These are phyloP conservation scores for Drosophila seguyi DNA, from an alignment of 1,140 invertebrate genomes.

Conservation along the genomic window DNA sequence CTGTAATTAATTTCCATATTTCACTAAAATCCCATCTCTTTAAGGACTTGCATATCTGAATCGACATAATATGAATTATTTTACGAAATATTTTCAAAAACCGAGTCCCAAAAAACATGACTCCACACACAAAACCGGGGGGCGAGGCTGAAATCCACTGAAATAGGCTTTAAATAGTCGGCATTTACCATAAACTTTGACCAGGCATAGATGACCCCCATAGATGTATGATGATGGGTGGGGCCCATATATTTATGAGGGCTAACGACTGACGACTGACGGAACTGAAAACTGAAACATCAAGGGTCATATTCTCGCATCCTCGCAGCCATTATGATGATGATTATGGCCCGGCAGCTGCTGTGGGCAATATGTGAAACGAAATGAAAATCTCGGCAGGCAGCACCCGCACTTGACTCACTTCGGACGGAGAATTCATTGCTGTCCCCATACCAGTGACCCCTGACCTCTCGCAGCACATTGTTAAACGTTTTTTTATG, in stretches of 20 bases:
- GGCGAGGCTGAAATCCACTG: background rate
- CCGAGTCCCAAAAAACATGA: background rate
- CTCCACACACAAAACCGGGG: background rate
- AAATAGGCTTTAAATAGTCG: constrained; percentile 37
- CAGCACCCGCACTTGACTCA: constrained; percentile 38
- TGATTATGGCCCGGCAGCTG: constrained; percentile 49
- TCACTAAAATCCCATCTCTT: background rate
- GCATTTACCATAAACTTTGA: constrained; percentile 40
- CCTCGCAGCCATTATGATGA: constrained; percentile 37
- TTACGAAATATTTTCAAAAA: background rate
- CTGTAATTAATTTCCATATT: background rate
- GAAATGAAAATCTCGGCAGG: constrained; percentile 51
- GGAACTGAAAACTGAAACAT: constrained; percentile 25
- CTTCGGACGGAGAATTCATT: constrained; percentile 43
- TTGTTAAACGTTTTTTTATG: constrained; percentile 57
- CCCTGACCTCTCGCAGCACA: constrained; percentile 7
- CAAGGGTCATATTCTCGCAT: constrained; percentile 21
- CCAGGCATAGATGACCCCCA: constrained; percentile 14
- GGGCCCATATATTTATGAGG: constrained; percentile 36
- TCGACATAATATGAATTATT: background rate
- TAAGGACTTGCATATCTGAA: background rate
- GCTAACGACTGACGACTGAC: constrained; percentile 7
- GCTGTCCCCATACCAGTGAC: constrained; percentile 18
- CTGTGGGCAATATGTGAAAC: constrained; percentile 57
- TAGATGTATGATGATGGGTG: constrained; percentile 8